Base-by-base conservation (phyloP, 2,113 vertebrate species). In the Pycnonotus jocosus region DNA sequence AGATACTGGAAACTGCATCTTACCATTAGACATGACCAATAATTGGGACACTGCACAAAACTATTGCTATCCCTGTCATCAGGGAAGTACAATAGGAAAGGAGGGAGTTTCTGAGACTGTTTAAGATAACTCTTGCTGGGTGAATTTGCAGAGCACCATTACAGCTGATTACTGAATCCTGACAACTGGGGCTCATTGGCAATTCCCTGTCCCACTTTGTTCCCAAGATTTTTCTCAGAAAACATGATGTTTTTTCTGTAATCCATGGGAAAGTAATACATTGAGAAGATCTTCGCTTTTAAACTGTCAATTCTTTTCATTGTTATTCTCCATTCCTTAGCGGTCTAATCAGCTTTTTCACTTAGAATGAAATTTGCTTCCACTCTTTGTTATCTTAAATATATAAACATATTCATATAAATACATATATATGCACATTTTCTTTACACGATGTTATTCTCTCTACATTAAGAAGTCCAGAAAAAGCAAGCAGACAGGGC, bases 81-180 rank as follows among this genome's bases (percentile, higher is more conserved):
- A 48, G 71, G 17, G 0, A 3, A 51, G 6, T 8, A 12, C 1
- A n/a, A 51, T 9, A 28, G 6, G 12, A 90, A 44, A 50, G 1
- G 2, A 81, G 1, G 3, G 22, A 7, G 1, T 6, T 81, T 82
- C 18, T 65, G 19, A 85, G 22, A 6, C 12, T 79, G 10, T 18
- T 60, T 60, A 60, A 64, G 21, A 42, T 16, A 56, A 61, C 17
- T 81, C 78, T 24, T 44, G 5, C 40, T 31, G 22, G 13, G 58
- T 79, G 44, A 74, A 64, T 89, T 81, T 30, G 19, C 62, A 50
- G 30, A n/a, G 11, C 33, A 54, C 6, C 6, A 4, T 84, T 72
- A 58, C 47, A 87, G 27, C 21, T 76, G 24, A 45, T 79, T 48
- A 10, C 33, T 50, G 47, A 89, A 45, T 76, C 5, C 22, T 60